Percentiles rank a stretch among this genome's conserved stretches.
Conservation (phyloP, 1,140 invertebrate genomes). For the Trachymyrmex cornetzi region DNA sequence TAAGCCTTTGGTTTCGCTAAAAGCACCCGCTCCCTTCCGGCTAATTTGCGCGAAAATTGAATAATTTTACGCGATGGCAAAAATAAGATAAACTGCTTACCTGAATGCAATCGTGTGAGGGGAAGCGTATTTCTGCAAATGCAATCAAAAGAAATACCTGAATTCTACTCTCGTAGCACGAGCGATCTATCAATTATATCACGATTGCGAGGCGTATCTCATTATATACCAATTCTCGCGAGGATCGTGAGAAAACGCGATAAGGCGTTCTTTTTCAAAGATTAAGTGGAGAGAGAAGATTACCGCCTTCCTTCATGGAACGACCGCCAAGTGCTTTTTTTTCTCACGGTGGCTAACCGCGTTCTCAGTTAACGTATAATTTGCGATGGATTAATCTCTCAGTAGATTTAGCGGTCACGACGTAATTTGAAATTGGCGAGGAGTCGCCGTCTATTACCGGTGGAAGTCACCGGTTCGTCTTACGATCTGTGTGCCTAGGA, state of each 20-base stretch:
- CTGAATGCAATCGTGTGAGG: neutral
- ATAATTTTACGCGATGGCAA: conserved; percentile 28
- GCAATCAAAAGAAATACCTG: neutral
- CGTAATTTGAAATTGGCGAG: conserved; percentile 29
- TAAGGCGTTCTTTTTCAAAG: neutral
- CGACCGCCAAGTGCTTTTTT: neutral
- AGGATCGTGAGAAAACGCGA: conserved; percentile 32
- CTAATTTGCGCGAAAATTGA: conserved; percentile 43
- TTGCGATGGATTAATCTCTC: conserved; percentile 52
- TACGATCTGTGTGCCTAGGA: conserved; percentile 32
- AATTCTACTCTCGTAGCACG: neutral
- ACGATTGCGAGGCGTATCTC: neutral
- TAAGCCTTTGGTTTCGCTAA: conserved; percentile 1
- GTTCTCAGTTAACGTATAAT: conserved; percentile 23
- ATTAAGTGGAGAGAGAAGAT: neutral
- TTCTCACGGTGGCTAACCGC: conserved; percentile 17
- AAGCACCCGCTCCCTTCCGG: neutral
- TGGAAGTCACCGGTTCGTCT: conserved; percentile 30
- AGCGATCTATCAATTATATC: neutral
- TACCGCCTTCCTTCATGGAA: neutral
- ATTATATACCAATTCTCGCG: neutral
- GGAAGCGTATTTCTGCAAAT: neutral
- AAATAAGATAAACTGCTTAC: neutral
- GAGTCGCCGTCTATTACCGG: conserved; percentile 31
- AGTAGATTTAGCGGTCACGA: conserved; percentile 42